Evolutionary conservation across 92 coral and sea anemone genomes (phyloP).

Genomic region (Epizoanthus fatuus): DNA sequence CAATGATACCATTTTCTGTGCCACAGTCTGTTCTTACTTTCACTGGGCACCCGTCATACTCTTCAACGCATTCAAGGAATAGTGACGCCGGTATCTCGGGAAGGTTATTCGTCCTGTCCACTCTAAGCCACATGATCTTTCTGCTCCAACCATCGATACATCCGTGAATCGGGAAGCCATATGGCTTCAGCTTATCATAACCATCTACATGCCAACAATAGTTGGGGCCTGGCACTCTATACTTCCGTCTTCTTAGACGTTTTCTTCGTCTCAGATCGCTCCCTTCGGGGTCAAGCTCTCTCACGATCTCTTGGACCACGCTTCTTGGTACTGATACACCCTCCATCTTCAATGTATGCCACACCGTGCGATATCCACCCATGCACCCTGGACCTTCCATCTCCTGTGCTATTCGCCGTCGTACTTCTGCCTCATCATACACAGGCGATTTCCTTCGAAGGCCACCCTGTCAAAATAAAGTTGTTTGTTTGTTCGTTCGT

Average conservation of each 20-base stretch:
- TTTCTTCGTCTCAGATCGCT: conserved; percentile 51
- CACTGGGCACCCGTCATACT: conserved; percentile 57
- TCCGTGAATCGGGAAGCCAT: conserved; percentile 63
- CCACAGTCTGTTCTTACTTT: conserved; percentile 56
- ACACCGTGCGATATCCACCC: conserved; percentile 61
- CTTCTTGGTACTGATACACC: conserved; percentile 52
- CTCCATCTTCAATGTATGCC: conserved; percentile 59
- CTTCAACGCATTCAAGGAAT: conserved; percentile 58
- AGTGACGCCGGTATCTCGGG: conserved; percentile 58
- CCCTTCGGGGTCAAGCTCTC: conserved; percentile 62
- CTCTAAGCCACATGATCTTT: conserved; percentile 66
- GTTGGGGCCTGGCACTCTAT: conserved; percentile 47
- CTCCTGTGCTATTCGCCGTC: conserved; percentile 37
- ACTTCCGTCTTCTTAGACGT: conserved; percentile 61
- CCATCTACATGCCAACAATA: conserved; percentile 62
- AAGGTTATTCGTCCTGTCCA: conserved; percentile 61
- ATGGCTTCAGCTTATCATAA: conserved; percentile 56
- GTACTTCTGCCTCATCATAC: conserved; percentile 54
- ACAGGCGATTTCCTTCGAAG: conserved; percentile 49
- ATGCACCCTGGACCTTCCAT: conserved; percentile 55
- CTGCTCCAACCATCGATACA: conserved; percentile 71
- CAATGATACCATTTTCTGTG: conserved; percentile 60
- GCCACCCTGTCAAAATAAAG: too few species aligned
- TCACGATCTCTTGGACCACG: conserved; percentile 47
- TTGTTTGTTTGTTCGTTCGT: too few species aligned